Evolutionary conservation across 2,888 invertebrate genomes (phyloP), one percentile per base, ranked within the genome.

Genomic region (Nemotelus nigrinus): DNA sequence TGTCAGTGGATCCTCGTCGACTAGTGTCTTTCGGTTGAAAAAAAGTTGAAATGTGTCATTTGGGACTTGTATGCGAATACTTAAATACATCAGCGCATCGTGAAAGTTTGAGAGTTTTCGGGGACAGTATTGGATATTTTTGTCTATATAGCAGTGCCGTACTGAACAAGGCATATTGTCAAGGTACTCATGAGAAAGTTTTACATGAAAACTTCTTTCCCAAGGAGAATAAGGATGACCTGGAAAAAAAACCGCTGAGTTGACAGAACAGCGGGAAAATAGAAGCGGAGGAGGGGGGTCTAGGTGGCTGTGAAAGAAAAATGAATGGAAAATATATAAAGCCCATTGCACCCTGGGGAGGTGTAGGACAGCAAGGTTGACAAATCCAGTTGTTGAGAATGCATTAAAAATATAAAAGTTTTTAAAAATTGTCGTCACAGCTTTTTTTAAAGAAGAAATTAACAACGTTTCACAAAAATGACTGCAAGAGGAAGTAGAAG

Each of bases 11-110:
- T 25, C 25, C 25, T 25, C 25, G 25, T 25, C 25, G 25, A 25
- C 25, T 25, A 41, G 5, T 74, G 50, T 74, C 63, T 74, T 74
- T 74, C 41, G 47, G 25, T 39, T 4, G 44, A 58, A 57, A 63
- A 63, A 63, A 76, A 68, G 77, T 57, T 72, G 8, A 63, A 78
- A 78, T 78, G 78, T 67, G 77, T 58, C 78, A 72, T 78, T 60
- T 71, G 78, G 78, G 76, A 77, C 47, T 78, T 77, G 78, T 77
- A 77, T 76, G 78, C 74, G 74, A 74, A 74, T 74, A 60, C 63
- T 63, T 63, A 63, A 70, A 47, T 55, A 74, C 74, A 74, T 74
- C 74, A 74, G 63, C 63, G 74, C 74, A 74, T 74, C 74, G 74
- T 74, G 63, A 74, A 74, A 45, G 63, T 47, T 74, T 74, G 74